Evolutionary conservation across 2,797 vertebrate genomes (phyloP), one percentile per base, ranked within the genome.

Genomic region (Simalia tracyae): DNA sequence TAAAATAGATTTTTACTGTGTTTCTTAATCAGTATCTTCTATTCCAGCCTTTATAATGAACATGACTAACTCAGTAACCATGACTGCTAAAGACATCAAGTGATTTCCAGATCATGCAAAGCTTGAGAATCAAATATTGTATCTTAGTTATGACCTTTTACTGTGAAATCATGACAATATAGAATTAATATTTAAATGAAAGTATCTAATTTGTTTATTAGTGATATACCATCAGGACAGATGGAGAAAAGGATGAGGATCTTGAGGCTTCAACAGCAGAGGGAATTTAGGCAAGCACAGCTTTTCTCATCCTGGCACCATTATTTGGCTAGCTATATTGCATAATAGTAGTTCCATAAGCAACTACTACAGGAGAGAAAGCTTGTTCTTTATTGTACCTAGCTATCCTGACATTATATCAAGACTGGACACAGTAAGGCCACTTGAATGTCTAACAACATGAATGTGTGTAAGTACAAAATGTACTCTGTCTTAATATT

Each of bases 381-480:
- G 17, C 24, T 93, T 95, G 66, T n/a, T 88, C 1, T 92, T 86
- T 89, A 64, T 84, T 95, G 84, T 64, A 93, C 26, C 86, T 91
- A 24, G 61, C 61, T 87, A 87, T 57, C 91, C 91, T 88, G 90
- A 63, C 50, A 72, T 81, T 89, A 50, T 63, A 60, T 88, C 88
- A 28, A 7, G 57, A 89, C 89, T 76, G 22, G 56, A 56, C 89
- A 95, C 68, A 93, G 87, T 2, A 0, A 84, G 90, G 17, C 90
- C 26, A 81, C 12, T 54, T 90, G 36, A 42, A 90, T 84, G 91
- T 85, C 60, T 8, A 9, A 87, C 94, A 76, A 91, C 93, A 89
- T 84, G 90, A 94, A 17, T 91, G 96, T 91, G 90, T 86, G 95
- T 92, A 96, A 93, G 90, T 0, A 94, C 68, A 90, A 94, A 96